Conservation (phyloP, 2,113 vertebrate genomes). For the Notarius lentiginosus region DNA sequence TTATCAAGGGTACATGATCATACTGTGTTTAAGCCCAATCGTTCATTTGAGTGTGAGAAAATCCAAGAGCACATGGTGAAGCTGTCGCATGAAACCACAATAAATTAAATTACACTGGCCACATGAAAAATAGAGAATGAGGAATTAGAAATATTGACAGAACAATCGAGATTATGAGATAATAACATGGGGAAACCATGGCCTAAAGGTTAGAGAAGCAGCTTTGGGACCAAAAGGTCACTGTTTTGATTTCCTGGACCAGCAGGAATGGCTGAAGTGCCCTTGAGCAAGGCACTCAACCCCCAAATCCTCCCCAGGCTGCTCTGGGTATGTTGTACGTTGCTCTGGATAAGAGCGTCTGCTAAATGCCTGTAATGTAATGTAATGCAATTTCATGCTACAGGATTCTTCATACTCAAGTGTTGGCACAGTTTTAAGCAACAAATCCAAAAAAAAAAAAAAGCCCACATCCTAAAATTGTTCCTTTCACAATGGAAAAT, state of each 20-base stretch:
- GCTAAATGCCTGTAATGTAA: no score
- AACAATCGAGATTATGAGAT: neutral
- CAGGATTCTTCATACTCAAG: neutral
- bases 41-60: neutral
- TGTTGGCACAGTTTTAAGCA: neutral
- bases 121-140: conserved; percentile 12
- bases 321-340: no score
- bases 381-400: neutral
- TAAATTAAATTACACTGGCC: neutral
- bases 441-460: neutral
- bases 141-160: neutral
- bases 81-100: neutral
- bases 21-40: conserved; percentile 10
- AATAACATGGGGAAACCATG: no score
- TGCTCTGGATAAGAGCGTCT: no score
- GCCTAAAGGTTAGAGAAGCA: no score
- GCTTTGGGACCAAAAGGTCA: no score
- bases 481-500: neutral
- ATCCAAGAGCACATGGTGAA: neutral
- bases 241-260: no score
- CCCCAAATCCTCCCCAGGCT: no score
- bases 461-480: neutral
- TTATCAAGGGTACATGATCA: conserved; percentile 15
- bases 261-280: no score
- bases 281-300: no score